These are phyloP conservation scores for Mythimna vitellina DNA, from an alignment of 2,888 invertebrate genomes.

Conservation along the genomic window DNA sequence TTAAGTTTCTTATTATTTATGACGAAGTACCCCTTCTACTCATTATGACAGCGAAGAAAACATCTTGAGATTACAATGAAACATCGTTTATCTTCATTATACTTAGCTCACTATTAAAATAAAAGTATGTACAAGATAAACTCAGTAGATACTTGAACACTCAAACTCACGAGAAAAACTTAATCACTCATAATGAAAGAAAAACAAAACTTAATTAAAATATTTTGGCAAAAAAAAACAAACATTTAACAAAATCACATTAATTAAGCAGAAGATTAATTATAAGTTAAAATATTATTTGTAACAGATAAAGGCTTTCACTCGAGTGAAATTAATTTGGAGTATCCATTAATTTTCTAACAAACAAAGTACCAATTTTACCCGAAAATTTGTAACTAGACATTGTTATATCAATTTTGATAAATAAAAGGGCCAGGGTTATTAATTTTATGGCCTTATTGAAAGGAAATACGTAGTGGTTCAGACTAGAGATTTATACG, in stretches of 20 bases:
- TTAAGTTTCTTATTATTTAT: slow-evolving; percentile 17
- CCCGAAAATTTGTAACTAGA: slow-evolving; percentile 67
- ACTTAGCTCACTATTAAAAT: slow-evolving; percentile 21
- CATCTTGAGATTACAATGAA: slow-evolving; percentile 26
- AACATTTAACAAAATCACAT: slow-evolving; percentile 39
- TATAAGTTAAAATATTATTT: slow-evolving; percentile 69
- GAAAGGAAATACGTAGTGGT: slow-evolving; percentile 50
- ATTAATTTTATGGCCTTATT: slow-evolving; percentile 61
- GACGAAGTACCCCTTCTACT: slow-evolving; percentile 26
- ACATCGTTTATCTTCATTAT: slow-evolving; percentile 40
- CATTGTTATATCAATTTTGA: slow-evolving; percentile 61
- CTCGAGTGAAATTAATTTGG: slow-evolving; percentile 75
- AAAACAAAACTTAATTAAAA: slow-evolving; percentile 31
- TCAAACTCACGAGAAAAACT: not conserved
- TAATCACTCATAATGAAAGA: not conserved
- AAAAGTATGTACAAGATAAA: slow-evolving; percentile 5
- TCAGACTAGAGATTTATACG: slow-evolving; percentile 42
- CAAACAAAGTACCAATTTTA: slow-evolving; percentile 74
- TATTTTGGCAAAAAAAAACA: slow-evolving; percentile 13
- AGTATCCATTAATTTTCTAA: slow-evolving; percentile 76
- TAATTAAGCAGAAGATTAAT: slow-evolving; percentile 64
- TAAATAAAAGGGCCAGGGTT: slow-evolving; percentile 61
- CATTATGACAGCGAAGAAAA: slow-evolving; percentile 17
- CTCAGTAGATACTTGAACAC: not conserved
- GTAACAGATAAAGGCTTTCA: slow-evolving; percentile 65